phyloP scores from a whole-genome alignment of 1,140 invertebrate genomes.

The Trinorchestia longiramus region DNA sequence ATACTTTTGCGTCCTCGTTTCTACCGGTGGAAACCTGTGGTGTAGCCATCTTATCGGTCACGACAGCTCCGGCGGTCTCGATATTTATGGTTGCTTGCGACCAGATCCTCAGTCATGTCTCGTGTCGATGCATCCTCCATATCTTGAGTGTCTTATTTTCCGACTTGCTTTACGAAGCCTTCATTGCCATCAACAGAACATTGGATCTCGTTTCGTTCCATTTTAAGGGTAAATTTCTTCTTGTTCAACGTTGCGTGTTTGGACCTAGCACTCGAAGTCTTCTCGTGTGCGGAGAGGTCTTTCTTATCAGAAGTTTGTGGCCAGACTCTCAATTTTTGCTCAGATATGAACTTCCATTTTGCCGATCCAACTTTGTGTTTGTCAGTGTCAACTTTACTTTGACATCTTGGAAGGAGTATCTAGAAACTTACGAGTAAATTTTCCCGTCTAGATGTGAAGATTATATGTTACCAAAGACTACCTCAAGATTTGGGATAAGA shows the following conservation, averaged over 20 bases:
- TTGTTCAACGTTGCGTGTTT: background rate
- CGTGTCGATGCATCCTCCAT: conserved; percentile 2
- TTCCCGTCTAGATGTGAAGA: background rate
- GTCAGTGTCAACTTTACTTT: background rate
- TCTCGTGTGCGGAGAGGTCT: background rate
- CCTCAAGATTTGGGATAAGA: background rate
- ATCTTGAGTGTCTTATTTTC: conserved; percentile 45
- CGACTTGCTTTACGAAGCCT: conserved; percentile 23
- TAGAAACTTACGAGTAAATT: background rate
- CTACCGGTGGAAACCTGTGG: background rate
- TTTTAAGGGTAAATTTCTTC: background rate
- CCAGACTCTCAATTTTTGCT: background rate
- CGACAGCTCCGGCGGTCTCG: conserved; percentile 24
- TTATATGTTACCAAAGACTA: background rate
- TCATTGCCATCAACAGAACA: conserved; percentile 37
- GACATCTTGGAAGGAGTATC: background rate
- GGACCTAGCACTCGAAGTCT: background rate
- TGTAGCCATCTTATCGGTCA: conserved; percentile 36
- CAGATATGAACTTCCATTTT: background rate
- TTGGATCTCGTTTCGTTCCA: background rate
- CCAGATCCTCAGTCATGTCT: conserved; percentile 48
- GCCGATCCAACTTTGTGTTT: background rate
- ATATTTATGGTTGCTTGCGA: conserved; percentile 33
- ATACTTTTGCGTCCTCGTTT: background rate
- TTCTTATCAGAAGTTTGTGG: background rate